Evolutionary conservation across 2,113 vertebrate species (phyloP), one percentile per base, ranked within the genome.

Genomic region (Misgurnus anguillicaudatus): DNA sequence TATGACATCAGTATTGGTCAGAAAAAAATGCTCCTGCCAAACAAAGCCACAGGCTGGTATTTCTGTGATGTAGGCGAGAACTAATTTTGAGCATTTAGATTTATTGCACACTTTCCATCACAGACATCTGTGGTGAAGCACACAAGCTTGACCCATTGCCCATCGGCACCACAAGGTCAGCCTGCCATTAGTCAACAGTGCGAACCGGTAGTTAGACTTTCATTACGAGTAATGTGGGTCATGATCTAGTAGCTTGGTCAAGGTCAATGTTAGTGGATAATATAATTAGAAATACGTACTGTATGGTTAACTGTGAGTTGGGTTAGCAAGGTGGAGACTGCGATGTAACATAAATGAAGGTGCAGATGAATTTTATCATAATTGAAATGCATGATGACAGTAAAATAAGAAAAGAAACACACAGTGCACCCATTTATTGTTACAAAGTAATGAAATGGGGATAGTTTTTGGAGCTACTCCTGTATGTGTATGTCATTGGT

Each of bases 61-160:
- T 45, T 62, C 72, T 78, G 61, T 9, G 39, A 67, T 80, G 58
- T 71, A 79, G 82, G 67, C 42, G 42, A 48, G 10, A 78, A 57
- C 62, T 10, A 31, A 63, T 78, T 71, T 78, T 69, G 68, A 77
- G 79, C 39, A 17, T 84, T 51, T 75, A 66, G 58, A 81, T 84
- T 84, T 84, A 78, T 81, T 60, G 63, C 58, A 55, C 71, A 65
- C 75, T 73, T 78, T 69, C 68, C 61, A 75, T 55, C 57, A 63
- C 79, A 84, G 82, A 69, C 78, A 70, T 81, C 63, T 80, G 75
- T 71, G 78, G 82, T 78, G 21, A 45, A 80, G 24, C 70, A 75
- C 68, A 77, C 74, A 77, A 68, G 61, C 38, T 75, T 73, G 61
- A 77, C 70, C n/a, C 77, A 57, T 64, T 72, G 65, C 51, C 79